These are phyloP conservation scores for Euphonia xanthogaster DNA, from an alignment of 2,797 vertebrate species.

Conservation along the genomic window DNA sequence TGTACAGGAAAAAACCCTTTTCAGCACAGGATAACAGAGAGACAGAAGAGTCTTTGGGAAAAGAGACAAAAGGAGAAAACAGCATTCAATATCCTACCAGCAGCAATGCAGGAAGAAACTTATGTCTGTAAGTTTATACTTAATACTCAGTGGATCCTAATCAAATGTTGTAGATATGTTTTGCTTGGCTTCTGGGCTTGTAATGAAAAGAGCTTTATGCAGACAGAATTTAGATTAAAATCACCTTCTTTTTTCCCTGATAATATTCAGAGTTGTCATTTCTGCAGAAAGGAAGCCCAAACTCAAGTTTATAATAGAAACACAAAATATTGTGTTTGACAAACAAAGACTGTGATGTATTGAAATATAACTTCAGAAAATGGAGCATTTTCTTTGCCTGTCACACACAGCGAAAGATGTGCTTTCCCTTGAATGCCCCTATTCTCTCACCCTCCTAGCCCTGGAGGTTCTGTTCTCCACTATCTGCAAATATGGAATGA, in stretches of 20 bases:
- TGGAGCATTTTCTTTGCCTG: background rate
- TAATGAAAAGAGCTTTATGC: background rate
- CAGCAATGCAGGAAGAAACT: background rate
- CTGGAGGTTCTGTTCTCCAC: background rate
- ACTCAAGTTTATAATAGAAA: background rate
- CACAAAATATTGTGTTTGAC: background rate
- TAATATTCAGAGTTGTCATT: background rate
- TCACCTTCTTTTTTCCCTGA: background rate
- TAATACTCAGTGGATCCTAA: slow-evolving; percentile 2
- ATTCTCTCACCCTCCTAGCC: background rate
- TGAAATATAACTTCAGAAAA: background rate
- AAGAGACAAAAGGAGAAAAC: background rate
- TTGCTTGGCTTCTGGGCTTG: background rate
- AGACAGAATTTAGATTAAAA: slow-evolving; percentile 4
- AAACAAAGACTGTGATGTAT: background rate
- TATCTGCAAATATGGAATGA: background rate
- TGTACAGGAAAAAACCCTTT: background rate
- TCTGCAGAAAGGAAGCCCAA: background rate
- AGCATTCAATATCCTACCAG: background rate
- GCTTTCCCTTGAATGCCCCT: background rate
- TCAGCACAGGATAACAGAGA: background rate
- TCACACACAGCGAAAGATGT: background rate
- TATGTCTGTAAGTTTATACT: background rate
- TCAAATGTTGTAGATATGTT: background rate
- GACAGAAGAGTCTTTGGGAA: background rate